Evolutionary conservation across 1,140 invertebrate species (phyloP), one percentile per base, ranked within the genome.

Genomic region (Pseudomyrmex flavicornis): DNA sequence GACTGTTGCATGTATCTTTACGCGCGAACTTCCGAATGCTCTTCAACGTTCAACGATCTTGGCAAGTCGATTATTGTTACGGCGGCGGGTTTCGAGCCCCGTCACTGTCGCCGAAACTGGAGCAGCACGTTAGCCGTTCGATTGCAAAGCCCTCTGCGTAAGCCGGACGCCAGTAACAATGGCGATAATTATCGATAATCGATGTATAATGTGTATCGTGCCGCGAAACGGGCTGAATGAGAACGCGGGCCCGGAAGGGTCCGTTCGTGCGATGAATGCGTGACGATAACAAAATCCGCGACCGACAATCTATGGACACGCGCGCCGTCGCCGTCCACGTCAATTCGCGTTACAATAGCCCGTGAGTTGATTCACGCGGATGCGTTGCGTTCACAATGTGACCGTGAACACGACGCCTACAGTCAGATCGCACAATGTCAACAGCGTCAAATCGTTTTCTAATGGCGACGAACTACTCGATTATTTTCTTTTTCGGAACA

Each of bases 111-210:
- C 15, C 54, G 44, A 50, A 80, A 80, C 20, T 59, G 54, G 54
- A 80, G 22, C 35, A 35, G 35, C 66, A 22, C 54, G 44, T 79
- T 59, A 70, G 50, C 35, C 20, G 63, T 58, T 9, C 63, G 75
- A 77, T 77, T 56, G 50, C 46, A 35, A 35, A 35, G 17, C 20
- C n/a, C 3, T 3, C 13, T 54, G n/a, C 56, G 4, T 13, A n/a
- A n/a, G 50, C 17, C 63, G 63, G 9, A 10, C 50, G 35, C 0
- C 22, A n/a, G 17, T 13, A 70, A 50, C 62, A 65, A 65, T 68
- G 13, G 15, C 20, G 76, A 26, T 79, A 79, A 70, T 70, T 70
- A 52, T 48, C 52, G 63, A 68, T 58, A 56, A 77, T 68, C 50
- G 75, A 56, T 17, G 20, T 54, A 17, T 17, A 48, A n/a, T 15